Conservation (phyloP, 2,888 invertebrate genomes). For the Hecatera dysodea region DNA sequence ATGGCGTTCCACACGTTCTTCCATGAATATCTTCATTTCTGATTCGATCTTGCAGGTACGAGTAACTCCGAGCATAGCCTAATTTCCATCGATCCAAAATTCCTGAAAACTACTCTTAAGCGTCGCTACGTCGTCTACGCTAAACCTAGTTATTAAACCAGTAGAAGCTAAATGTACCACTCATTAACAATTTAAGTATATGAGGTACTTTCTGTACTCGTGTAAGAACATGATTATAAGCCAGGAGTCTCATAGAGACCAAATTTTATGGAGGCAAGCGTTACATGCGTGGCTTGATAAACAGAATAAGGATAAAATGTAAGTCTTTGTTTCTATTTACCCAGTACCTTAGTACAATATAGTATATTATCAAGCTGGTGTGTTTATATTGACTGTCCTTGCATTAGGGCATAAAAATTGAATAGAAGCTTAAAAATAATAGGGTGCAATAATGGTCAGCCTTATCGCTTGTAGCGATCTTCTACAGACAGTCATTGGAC, state of each 20-base stretch:
- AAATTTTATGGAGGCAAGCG: slow-evolving; percentile 42
- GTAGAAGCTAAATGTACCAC: slow-evolving; percentile 22
- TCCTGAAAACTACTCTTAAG: background rate
- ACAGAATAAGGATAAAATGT: slow-evolving; percentile 34
- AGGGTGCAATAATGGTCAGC: too few species aligned
- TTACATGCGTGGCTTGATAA: slow-evolving; percentile 39
- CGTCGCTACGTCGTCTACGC: background rate
- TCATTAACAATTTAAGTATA: slow-evolving; percentile 45
- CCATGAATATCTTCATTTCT: too few species aligned
- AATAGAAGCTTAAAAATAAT: too few species aligned
- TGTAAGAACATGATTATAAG: slow-evolving; percentile 40
- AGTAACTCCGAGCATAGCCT: background rate
- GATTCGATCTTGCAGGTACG: too few species aligned
- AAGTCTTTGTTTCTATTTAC: background rate
- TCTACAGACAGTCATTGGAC: too few species aligned
- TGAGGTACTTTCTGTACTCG: slow-evolving; percentile 35
- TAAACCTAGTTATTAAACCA: slow-evolving; percentile 6
- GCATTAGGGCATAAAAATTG: too few species aligned
- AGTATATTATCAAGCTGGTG: too few species aligned
- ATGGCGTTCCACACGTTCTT: too few species aligned
- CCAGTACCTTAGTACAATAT: too few species aligned
- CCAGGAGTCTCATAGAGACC: slow-evolving; percentile 38
- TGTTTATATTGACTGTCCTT: too few species aligned
- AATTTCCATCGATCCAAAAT: background rate
- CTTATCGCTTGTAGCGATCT: too few species aligned